These are phyloP conservation scores for Brachystomella parvula DNA, from an alignment of 1,140 invertebrate species.

Conservation along the genomic window DNA sequence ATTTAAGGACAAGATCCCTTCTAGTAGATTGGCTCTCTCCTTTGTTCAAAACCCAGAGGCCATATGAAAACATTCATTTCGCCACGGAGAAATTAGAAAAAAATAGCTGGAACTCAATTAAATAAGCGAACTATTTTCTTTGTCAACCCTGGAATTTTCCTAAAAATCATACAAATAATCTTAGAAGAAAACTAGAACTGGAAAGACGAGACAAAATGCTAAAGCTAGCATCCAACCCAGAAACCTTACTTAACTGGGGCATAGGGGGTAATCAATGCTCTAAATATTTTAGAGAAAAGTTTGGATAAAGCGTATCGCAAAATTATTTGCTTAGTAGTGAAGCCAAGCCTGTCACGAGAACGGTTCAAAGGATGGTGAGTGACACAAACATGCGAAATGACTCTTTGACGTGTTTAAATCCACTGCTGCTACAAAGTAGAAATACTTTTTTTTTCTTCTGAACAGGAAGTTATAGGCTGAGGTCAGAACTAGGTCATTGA, in stretches of 20 bases:
- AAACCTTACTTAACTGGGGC: no score
- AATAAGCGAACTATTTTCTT: background rate
- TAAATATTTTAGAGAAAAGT: background rate
- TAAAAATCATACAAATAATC: background rate
- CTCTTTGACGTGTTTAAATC: background rate
- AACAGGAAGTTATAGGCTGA: background rate
- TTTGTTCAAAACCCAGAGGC: no score
- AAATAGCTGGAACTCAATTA: background rate
- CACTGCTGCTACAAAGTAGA: background rate
- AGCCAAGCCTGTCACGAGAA: background rate
- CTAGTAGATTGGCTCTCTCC: no score
- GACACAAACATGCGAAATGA: conserved; percentile 1
- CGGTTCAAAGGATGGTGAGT: no score
- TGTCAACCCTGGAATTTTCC: background rate
- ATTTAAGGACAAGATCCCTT: no score
- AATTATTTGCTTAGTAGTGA: background rate
- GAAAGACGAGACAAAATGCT: no score
- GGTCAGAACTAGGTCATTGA: background rate
- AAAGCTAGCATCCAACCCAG: no score
- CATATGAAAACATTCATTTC: no score
- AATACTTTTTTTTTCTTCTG: background rate
- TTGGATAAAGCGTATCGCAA: background rate
- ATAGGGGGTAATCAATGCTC: background rate
- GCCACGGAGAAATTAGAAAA: no score
- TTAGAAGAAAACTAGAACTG: background rate